Base-by-base conservation (phyloP, 2,888 invertebrate species). In the Lathronympha strigana region DNA sequence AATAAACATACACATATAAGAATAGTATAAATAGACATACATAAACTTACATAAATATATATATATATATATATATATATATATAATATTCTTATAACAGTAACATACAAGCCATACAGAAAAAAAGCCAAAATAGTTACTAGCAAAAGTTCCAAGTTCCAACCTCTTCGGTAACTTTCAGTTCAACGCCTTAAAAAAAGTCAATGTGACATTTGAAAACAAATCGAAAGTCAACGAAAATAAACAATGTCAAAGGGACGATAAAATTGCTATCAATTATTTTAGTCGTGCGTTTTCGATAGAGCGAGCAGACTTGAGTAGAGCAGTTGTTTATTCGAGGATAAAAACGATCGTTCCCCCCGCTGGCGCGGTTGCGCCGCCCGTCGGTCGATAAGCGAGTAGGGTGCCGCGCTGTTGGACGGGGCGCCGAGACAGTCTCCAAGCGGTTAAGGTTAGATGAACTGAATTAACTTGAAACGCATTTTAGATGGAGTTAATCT, bases 361-460 rank as follows among this genome's bases (percentile, higher is more conserved):
- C 53, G 63, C 69, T 69, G 68, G 62, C 51, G 68, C 71, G 72
- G 69, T 63, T 61, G 61, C 71, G 71, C 69, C 76, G 78, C 75
- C 75, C 76, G 63, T 67, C 75, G 78, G 75, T 76, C 76, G 66
- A 77, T 78, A 77, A 61, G 60, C 60, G 40, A 19, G 36, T 47
- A 45, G 28, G 15, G 25, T 23, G 21, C 61, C 21, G 47, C 9
- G 49, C 54, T 40, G 47, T 66, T 17, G 19, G 11, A 54, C 25
- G 31, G 15, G n/a, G 9, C n/a, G 4, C n/a, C n/a, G 38, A 21
- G 66, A 63, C 43, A 53, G 50, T 50, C 50, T 53, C 23, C 23
- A 38, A 9, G n/a, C n/a, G 28, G 31, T 25, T 25, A 6, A 40
- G 31, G 28, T 31, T 9, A 57, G 17, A 33, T 1, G 9, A 33